Base-by-base conservation (phyloP, 2,113 vertebrate species). In the Tychaedon coryphoeus region DNA sequence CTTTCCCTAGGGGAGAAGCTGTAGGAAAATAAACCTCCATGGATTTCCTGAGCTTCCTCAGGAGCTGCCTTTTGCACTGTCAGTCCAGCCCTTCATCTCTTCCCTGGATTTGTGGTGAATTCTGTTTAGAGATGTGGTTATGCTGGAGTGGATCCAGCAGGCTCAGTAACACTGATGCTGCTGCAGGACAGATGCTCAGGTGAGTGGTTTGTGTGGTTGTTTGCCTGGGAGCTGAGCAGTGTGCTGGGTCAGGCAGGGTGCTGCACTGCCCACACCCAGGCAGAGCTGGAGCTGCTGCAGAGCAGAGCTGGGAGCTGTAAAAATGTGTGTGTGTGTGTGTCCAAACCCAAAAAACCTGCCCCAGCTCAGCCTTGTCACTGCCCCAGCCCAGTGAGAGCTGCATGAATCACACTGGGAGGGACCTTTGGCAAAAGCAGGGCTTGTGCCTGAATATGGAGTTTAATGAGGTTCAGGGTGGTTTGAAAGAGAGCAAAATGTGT, bases 311-410 rank as follows among this genome's bases (percentile, higher is more conserved):
- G 66, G 48, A 76, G 1, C 34, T 17, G 0, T 6, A 57, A 2
- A 61, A 72, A 22, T 23, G 18, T 19, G 8, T 38, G 5, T n/a
- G n/a, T 28, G 6, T 28, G 8, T 58, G 14, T 19, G 1, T 5
- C 1, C 33, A 47, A 23, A 47, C 47, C 15, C 19, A 19, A 16
- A 33, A 29, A n/a, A 2, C 19, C 9, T 18, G 57, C 6, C 34
- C 47, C 38, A 26, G 20, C 47, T 28, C 56, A 16, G 60, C 2
- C 19, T 12, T 23, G 31, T 25, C 60, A 18, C 45, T 78, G 61
- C 34, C 62, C 3, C 1, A 28, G 2, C 34, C 33, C 47, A 6
- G 53, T 1, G 34, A 25, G 58, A 2, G 67, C 1, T 57, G 36
- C 51, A 14, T 10, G 77, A 43, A 5, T 36, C 38, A 17, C 36